Evolutionary conservation across 2,888 invertebrate genomes (phyloP).

Genomic region (Pasiphila rectangulata): DNA sequence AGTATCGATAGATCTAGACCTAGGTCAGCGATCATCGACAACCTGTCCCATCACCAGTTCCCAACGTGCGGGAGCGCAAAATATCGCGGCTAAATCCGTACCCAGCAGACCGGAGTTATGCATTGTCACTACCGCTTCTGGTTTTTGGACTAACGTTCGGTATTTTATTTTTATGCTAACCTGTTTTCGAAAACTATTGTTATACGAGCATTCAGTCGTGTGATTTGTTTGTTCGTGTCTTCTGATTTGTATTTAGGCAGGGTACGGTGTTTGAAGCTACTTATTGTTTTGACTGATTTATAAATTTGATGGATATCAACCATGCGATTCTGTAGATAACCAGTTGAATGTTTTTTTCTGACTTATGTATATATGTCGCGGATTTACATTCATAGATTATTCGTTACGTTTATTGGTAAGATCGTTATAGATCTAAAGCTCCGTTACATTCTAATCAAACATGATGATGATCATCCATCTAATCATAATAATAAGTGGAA

Average conservation of each 20-base stretch:
- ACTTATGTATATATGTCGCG: too few relatives aligned
- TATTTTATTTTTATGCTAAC: constrained; percentile 49
- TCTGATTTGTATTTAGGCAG: neutral
- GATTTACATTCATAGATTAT: too few relatives aligned
- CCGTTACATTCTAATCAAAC: too few relatives aligned
- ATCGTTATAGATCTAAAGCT: too few relatives aligned
- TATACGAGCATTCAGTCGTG: constrained; percentile 24
- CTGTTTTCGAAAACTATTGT: constrained; percentile 43
- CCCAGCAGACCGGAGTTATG: constrained; percentile 63
- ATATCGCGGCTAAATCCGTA: constrained; percentile 71
- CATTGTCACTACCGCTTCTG: constrained; percentile 69
- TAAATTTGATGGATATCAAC: too few relatives aligned
- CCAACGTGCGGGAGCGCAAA: constrained; percentile 47
- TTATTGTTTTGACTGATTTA: too few relatives aligned
- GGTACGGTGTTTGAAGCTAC: neutral
- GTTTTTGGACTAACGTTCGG: constrained; percentile 56
- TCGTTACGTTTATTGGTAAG: too few relatives aligned
- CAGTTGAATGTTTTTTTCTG: too few relatives aligned
- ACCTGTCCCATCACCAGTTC: constrained; percentile 17
- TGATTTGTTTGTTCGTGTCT: neutral
- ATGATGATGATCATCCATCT: too few relatives aligned
- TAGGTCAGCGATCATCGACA: constrained; percentile 12
- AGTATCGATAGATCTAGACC: neutral
- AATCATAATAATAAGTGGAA: too few relatives aligned
- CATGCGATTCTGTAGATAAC: too few relatives aligned